These are phyloP conservation scores for Paraplagusia blochii DNA, from an alignment of 2,113 vertebrate genomes.

Conservation along the genomic window DNA sequence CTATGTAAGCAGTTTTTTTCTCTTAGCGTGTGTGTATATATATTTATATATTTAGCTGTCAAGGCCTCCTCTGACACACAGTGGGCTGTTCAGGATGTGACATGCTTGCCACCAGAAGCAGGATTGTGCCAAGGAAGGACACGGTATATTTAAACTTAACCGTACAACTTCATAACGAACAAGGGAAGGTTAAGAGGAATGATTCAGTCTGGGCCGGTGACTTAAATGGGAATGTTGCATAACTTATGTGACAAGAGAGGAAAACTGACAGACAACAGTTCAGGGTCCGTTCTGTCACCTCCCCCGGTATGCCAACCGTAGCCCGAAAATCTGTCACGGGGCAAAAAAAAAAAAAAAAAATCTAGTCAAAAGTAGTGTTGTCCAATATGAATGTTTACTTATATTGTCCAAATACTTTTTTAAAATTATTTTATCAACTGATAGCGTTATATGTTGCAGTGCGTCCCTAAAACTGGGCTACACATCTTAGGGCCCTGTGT, in stretches of 20 bases:
- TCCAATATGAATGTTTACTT: no score
- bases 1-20: slow-evolving; percentile 71
- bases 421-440: no score
- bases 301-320: background rate
- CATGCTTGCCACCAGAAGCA: slow-evolving; percentile 53
- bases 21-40: slow-evolving; percentile 47
- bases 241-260: slow-evolving; percentile 45
- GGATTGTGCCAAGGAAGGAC: slow-evolving; percentile 42
- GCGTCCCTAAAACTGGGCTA: no score
- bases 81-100: slow-evolving; percentile 43
- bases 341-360: background rate
- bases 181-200: slow-evolving; percentile 30
- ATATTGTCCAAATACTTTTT: no score
- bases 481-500: no score
- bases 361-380: no score
- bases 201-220: slow-evolving; percentile 25
- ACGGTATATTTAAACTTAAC: slow-evolving; percentile 49
- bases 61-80: slow-evolving; percentile 48
- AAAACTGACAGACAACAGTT: slow-evolving; percentile 34
- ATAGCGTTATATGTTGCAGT: no score
- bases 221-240: slow-evolving; percentile 2
- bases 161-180: slow-evolving; percentile 26
- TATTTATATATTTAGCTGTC: slow-evolving; percentile 71
- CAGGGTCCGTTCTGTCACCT: background rate
- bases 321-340: slow-evolving; percentile 9